Evolutionary conservation across 2,113 vertebrate genomes (phyloP).

Genomic region (Cisticola juncidis): DNA sequence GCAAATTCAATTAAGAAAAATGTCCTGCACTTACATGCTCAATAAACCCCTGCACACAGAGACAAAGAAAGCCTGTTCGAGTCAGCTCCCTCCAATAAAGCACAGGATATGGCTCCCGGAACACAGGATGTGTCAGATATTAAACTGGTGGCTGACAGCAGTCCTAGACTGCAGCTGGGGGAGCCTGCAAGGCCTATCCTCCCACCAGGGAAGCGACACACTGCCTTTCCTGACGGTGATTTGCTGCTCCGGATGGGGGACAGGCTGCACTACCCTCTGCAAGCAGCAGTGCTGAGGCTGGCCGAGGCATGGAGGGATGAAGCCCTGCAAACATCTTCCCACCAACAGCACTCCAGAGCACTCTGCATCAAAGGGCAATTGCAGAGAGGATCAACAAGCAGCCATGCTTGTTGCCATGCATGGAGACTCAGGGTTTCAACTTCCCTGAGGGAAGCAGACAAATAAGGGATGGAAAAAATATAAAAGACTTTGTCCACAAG

Average conservation of each 20-base stretch:
- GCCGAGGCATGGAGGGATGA: fast-evolving
- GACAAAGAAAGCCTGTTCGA: background rate
- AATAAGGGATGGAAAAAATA: background rate
- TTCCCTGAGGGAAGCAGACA: background rate
- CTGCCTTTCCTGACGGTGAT: fast-evolving
- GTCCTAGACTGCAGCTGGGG: background rate
- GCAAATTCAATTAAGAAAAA: background rate
- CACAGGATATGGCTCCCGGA: background rate
- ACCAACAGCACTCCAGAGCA: background rate
- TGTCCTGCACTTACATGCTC: background rate
- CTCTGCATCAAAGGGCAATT: background rate
- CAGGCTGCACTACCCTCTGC: background rate
- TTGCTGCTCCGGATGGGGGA: background rate
- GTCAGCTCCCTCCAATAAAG: background rate
- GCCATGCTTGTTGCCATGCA: background rate
- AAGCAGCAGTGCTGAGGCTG: background rate
- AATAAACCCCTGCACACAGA: background rate
- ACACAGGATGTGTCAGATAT: background rate
- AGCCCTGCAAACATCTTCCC: background rate
- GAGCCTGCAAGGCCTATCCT: background rate
- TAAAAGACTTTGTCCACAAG: background rate
- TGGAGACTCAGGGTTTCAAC: background rate
- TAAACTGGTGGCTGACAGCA: background rate
- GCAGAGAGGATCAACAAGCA: background rate
- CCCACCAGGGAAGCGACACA: fast-evolving